These are phyloP conservation scores for Ormyrus thymus DNA, from an alignment of 2,888 invertebrate species.

Conservation along the genomic window DNA sequence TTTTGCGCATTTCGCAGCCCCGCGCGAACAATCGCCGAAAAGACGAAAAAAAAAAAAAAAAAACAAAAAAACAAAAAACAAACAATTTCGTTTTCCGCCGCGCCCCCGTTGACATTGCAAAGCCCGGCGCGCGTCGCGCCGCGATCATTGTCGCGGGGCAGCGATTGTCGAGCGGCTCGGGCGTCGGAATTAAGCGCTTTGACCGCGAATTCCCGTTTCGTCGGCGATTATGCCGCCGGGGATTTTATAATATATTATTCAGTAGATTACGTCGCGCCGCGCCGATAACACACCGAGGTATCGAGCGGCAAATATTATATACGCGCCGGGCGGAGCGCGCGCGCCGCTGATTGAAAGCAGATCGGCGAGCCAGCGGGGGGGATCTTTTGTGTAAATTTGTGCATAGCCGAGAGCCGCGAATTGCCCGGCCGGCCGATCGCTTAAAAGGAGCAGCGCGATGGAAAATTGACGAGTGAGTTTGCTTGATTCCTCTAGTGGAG, in stretches of 20 bases:
- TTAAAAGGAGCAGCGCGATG: too few relatives aligned
- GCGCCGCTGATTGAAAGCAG: slow-evolving; percentile 12
- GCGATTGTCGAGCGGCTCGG: neutral
- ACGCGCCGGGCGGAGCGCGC: neutral
- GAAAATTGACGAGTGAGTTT: too few relatives aligned
- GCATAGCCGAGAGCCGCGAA: neutral
- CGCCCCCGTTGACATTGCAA: too few relatives aligned
- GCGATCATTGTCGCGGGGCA: neutral
- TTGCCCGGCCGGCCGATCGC: too few relatives aligned
- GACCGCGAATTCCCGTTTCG: slow-evolving; percentile 49
- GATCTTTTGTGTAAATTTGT: slow-evolving; percentile 33
- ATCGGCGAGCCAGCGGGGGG: neutral
- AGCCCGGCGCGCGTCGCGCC: neutral
- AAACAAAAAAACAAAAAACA: too few relatives aligned
- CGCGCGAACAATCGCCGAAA: too few relatives aligned
- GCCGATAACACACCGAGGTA: neutral
- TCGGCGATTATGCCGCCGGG: slow-evolving; percentile 5
- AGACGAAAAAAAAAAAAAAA: too few relatives aligned
- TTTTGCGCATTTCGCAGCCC: too few relatives aligned
- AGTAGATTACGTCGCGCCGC: slow-evolving; percentile 18
- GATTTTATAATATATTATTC: slow-evolving; percentile 29
- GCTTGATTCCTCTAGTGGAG: too few relatives aligned
- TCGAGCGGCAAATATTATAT: slow-evolving; percentile 6
- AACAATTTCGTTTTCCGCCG: too few relatives aligned
- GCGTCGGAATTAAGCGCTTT: slow-evolving; percentile 65